Percentiles rank a stretch among this genome's conserved stretches.
phyloP scores from a whole-genome alignment of 1,140 invertebrate species.

The Artemia franciscana region DNA sequence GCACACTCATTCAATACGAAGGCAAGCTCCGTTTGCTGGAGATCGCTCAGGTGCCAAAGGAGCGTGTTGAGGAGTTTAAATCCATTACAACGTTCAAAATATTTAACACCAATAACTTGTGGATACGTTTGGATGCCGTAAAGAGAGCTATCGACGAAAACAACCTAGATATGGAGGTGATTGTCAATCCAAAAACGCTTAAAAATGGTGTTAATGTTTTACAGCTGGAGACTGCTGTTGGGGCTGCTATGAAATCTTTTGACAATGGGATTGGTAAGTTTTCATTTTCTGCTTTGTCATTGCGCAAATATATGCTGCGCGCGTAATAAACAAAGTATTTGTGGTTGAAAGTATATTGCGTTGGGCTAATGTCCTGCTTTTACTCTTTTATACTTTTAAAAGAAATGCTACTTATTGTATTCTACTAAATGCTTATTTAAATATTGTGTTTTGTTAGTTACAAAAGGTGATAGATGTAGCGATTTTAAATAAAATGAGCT shows the following conservation, averaged over 20 bases:
- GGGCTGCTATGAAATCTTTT: conserved; percentile 95
- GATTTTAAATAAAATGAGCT: too few species aligned
- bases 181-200: conserved; percentile 82
- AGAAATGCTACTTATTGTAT: too few species aligned
- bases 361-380: too few species aligned
- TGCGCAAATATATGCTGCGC: too few species aligned
- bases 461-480: too few species aligned
- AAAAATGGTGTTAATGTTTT: conserved; percentile 80
- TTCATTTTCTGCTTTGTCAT: too few species aligned
- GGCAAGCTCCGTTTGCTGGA: conserved; percentile 84
- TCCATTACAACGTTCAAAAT: conserved; percentile 96
- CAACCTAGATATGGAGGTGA: conserved; percentile 84
- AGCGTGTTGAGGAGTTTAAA: conserved; percentile 94
- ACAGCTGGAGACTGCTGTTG: conserved; percentile 92
- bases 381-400: too few species aligned
- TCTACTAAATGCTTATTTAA: too few species aligned
- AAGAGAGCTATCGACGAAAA: conserved; percentile 54
- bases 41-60: conserved; percentile 96
- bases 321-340: too few species aligned
- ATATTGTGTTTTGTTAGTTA: too few species aligned
- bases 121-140: conserved; percentile 79
- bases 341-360: too few species aligned
- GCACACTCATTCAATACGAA: conserved; percentile 91
- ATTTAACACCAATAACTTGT: conserved; percentile 98
- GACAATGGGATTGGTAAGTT: conserved; percentile 49